Percentiles rank a stretch among this genome's conserved stretches.
These are phyloP conservation scores for Linepithema humile DNA, from an alignment of 1,140 invertebrate genomes.

Conservation along the genomic window DNA sequence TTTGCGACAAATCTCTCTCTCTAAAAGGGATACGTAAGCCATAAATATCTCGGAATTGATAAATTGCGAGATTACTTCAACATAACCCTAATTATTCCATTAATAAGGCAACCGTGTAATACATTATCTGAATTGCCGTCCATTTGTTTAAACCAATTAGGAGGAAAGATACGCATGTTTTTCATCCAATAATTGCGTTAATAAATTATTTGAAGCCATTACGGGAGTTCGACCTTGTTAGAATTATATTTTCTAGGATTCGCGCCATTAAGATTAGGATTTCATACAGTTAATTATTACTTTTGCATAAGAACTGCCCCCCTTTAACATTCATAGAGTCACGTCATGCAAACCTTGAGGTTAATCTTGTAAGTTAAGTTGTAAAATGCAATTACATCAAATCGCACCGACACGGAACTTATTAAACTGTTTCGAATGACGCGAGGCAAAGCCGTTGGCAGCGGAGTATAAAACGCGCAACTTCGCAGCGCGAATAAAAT, in stretches of 20 bases:
- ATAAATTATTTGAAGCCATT: neutral
- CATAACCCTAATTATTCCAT: neutral
- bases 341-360: neutral
- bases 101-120: neutral
- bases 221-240: neutral
- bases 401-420: conserved; percentile 50
- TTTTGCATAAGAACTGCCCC: conserved; percentile 2
- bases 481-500: conserved; percentile 21
- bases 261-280: no score
- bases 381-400: conserved; percentile 28
- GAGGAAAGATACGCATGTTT: neutral
- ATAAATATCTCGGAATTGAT: neutral
- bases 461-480: neutral
- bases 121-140: neutral
- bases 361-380: conserved; percentile 31
- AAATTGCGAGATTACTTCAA: neutral
- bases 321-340: conserved; percentile 29
- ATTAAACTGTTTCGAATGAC: conserved; percentile 50
- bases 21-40: neutral
- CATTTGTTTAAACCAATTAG: neutral
- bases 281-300: conserved; percentile 29
- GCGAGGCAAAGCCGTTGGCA: neutral
- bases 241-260: neutral
- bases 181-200: neutral
- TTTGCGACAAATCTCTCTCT: neutral